Evolutionary conservation across 2,888 invertebrate species (phyloP).

Genomic region (Oligia latruncula): DNA sequence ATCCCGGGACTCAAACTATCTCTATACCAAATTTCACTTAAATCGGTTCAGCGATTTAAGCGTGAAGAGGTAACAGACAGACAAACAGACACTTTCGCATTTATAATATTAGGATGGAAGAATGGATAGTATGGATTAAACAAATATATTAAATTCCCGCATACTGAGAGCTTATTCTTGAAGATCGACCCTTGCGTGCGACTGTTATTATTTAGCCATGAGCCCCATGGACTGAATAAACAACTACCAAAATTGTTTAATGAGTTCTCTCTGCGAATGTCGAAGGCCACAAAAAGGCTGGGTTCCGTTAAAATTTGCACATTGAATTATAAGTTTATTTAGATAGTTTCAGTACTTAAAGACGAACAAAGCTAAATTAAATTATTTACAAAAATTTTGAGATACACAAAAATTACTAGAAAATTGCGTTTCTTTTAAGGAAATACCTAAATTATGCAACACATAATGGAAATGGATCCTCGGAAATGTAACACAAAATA

Average conservation of each 20-base stretch:
- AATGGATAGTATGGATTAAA: not conserved
- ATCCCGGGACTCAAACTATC: too few species aligned
- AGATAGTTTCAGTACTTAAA: not conserved
- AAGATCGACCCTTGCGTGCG: not conserved
- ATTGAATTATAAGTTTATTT: not conserved
- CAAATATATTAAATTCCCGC: not conserved
- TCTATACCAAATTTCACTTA: too few species aligned
- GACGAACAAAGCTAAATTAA: not conserved
- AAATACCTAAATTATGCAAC: conserved; percentile 6
- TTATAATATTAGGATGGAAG: too few species aligned
- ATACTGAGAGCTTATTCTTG: not conserved
- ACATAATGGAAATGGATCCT: conserved; percentile 14
- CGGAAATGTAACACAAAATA: conserved; percentile 47
- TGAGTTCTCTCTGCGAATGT: not conserved
- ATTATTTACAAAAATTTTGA: not conserved
- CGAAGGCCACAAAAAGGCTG: not conserved
- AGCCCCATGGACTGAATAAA: not conserved
- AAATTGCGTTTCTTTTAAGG: not conserved
- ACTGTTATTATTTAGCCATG: not conserved
- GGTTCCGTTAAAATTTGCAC: not conserved
- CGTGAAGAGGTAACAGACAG: too few species aligned
- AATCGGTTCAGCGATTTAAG: too few species aligned
- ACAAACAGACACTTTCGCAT: too few species aligned
- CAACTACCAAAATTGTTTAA: not conserved
- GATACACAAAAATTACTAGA: not conserved